These are phyloP conservation scores for Eurystomus gularis DNA, from an alignment of 2,113 vertebrate genomes.

Conservation along the genomic window DNA sequence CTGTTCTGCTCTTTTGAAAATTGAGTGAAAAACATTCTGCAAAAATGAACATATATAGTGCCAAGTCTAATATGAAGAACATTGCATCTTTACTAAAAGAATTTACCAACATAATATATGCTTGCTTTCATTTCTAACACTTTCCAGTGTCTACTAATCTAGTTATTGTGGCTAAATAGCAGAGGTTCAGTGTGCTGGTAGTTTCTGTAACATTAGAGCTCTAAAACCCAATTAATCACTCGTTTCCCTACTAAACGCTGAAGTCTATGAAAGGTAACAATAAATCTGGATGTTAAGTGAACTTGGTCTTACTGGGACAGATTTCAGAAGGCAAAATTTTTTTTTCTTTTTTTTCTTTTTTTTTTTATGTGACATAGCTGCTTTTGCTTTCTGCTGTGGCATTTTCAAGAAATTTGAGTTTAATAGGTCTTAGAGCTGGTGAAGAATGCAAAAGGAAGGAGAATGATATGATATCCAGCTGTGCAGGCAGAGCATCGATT, in stretches of 20 bases:
- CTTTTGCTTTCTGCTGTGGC: not conserved
- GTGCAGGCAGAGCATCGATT: not conserved
- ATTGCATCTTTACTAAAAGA: not conserved
- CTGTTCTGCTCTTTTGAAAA: slow-evolving; percentile 39
- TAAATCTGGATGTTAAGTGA: not conserved
- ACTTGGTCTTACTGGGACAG: not conserved
- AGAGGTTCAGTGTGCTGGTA: not conserved
- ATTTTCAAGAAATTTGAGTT: not conserved
- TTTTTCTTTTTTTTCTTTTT: too few species aligned
- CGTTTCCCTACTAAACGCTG: not conserved
- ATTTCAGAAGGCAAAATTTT: not conserved
- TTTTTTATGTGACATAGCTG: not conserved
- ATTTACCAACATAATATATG: not conserved
- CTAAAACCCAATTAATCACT: not conserved
- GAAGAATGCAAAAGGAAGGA: not conserved
- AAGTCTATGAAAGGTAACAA: not conserved
- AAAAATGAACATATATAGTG: not conserved
- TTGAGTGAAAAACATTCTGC: slow-evolving; percentile 5
- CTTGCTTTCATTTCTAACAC: not conserved
- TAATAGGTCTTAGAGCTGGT: not conserved
- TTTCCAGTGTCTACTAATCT: not conserved
- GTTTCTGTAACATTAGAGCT: not conserved
- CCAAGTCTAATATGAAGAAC: not conserved
- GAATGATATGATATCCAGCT: not conserved
- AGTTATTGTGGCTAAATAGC: not conserved